Conservation (phyloP, 2,797 vertebrate genomes). For the Masticophis lateralis region DNA sequence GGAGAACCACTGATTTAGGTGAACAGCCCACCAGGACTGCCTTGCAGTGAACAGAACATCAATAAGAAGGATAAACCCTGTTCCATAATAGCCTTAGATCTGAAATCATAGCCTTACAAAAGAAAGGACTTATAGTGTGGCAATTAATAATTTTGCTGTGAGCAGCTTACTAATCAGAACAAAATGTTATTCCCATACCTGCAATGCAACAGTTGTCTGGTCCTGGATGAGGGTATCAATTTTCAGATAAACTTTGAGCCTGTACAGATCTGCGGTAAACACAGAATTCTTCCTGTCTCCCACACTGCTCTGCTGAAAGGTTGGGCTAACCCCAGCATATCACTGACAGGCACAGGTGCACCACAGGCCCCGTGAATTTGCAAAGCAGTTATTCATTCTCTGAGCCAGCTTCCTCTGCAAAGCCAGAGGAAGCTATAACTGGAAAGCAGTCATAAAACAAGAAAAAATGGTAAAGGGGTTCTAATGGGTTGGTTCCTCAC, state of each 20-base stretch:
- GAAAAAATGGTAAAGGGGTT: not conserved
- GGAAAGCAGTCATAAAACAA: fast-evolving
- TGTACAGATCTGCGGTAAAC: not conserved
- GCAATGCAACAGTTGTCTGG: not conserved
- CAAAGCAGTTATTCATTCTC: not conserved
- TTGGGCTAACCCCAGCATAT: not conserved
- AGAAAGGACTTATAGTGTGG: not conserved
- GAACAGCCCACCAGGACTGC: not conserved
- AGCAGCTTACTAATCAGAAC: not conserved
- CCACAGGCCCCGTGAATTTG: not conserved
- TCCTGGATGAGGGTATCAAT: not conserved
- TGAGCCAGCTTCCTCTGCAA: not conserved
- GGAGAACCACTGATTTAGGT: not conserved
- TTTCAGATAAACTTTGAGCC: not conserved
- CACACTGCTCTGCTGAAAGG: not conserved
- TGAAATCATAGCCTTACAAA: not conserved
- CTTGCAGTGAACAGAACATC: not conserved
- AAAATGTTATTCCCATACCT: constrained; percentile 2
- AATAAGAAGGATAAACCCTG: not conserved
- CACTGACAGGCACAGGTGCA: constrained; percentile 55
- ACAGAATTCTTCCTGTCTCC: not conserved
- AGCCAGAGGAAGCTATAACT: no score
- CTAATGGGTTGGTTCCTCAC: fast-evolving
- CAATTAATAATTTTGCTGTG: not conserved
- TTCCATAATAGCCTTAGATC: not conserved